Evolutionary conservation across 2,888 invertebrate species (phyloP), one percentile per base, ranked within the genome.

Genomic region (Geophilus truncorum): DNA sequence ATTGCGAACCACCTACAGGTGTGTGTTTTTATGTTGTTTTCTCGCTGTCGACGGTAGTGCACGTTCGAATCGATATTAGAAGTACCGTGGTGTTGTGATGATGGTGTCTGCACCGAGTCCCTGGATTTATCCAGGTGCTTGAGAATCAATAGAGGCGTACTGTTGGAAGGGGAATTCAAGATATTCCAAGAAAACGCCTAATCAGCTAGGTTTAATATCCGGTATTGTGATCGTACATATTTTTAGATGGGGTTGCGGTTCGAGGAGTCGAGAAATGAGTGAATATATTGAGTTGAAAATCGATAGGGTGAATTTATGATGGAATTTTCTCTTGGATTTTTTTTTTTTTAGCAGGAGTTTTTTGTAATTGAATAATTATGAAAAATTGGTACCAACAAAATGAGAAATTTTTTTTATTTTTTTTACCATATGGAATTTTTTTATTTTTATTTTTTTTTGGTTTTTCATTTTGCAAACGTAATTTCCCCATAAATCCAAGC

Each of bases 1-100:
- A 62, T 45, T 78, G n/a, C 34, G 45, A 45, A 45, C 45, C 36
- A 78, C 78, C 36, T 78, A 78, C 78, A 78, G 78, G 78, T 78
- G 36, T 28, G 78, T 78, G 36, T 70, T 70, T 70, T 70, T 18
- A 40, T 78, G 36, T 70, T 62, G 10, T 70, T 70, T 28, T 70
- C 21, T 70, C 28, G 25, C 25, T 70, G 12, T 23, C 28, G 1
- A 28, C 70, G 12, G 9, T 70, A 25, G 9, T 70, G 25, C 28
- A 70, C n/a, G 70, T 25, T 25, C 28, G 28, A 70, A 70, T 70
- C 70, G 70, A 70, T 70, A 70, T 70, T 70, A 15, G 6, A 28
- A 70, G 28, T 10, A 28, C 25, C 28, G 70, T 70, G 28, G 51
- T 28, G 70, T 10, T 25, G 28, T 70, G 70, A 32, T 4, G 32